Base-by-base conservation (phyloP, 2,113 vertebrate genomes). In the Rhinolophus sinicus region DNA sequence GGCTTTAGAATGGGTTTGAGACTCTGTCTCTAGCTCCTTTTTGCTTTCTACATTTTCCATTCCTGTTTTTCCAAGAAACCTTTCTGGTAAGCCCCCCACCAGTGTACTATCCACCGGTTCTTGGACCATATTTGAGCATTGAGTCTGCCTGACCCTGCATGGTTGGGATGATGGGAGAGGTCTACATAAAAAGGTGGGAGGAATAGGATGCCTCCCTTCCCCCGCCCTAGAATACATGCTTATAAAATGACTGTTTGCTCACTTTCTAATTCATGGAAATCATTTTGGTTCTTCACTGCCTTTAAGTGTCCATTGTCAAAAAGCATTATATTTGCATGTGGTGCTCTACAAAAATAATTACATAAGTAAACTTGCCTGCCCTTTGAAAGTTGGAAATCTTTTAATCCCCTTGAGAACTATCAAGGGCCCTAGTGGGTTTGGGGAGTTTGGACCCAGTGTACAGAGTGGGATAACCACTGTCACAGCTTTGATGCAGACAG, bases 301-400 rank as follows among this genome's bases (percentile, higher is more conserved):
- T 80, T 91, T 72, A 80, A 67, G 19, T 95, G 56, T 86, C 86
- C 35, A 47, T 86, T 80, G 30, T 52, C 56, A 83, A 88, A 94
- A 47, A 92, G 30, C 83, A 67, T 94, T 95, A n/a, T 97, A 90
- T 94, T 88, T 97, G 96, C 97, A 97, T 96, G 95, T 97, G 77
- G n/a, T 88, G 44, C 38, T 94, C 5, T 81, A 40, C 1, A 73
- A 70, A 89, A 75, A 62, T 73, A 84, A 72, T 77, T 69, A n/a
- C 33, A 26, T 88, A 78, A 72, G 40, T 70, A 80, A 75, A 87
- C 33, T 81, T 81, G 70, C 60, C 54, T 90, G 58, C 40, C 89
- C 85, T 93, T 95, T 78, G 88, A 95, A 86, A 83, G 16, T 52
- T 76, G 35, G 81, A 90, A 58, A 26, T 58, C 56, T 38, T 72